These are phyloP conservation scores for Agapornis canus DNA, from an alignment of 2,797 vertebrate genomes.

Conservation along the genomic window DNA sequence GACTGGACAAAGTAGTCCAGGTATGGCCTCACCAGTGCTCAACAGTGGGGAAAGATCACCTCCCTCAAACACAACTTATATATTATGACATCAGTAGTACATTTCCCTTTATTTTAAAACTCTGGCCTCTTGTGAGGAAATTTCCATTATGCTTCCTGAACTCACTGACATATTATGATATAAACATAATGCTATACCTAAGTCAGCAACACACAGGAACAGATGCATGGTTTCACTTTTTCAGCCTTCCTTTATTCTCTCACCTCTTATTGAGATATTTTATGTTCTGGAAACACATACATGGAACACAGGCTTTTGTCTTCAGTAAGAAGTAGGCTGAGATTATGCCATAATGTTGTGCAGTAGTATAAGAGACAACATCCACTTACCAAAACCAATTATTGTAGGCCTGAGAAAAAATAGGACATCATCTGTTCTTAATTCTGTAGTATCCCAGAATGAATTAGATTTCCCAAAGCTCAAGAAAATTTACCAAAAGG, in stretches of 20 bases:
- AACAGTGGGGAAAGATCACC: background rate
- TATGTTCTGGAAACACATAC: background rate
- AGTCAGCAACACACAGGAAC: background rate
- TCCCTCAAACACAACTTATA: background rate
- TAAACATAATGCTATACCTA: background rate
- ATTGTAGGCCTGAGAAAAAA: background rate
- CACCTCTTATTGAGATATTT: background rate
- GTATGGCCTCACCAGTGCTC: no score
- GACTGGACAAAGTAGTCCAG: background rate
- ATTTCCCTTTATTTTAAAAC: background rate
- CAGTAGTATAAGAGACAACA: background rate
- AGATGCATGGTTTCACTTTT: background rate
- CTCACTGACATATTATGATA: background rate
- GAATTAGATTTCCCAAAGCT: background rate
- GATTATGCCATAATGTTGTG: background rate
- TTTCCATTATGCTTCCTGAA: background rate
- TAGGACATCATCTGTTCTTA: background rate
- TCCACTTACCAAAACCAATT: background rate
- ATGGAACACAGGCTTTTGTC: rapidly evolving
- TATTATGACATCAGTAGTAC: background rate
- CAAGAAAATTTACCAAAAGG: background rate
- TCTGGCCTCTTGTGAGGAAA: background rate
- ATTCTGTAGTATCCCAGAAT: background rate
- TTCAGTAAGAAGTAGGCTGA: background rate
- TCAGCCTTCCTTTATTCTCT: background rate